phyloP scores from a whole-genome alignment of 1,140 invertebrate genomes.

The Augochlora pura region DNA sequence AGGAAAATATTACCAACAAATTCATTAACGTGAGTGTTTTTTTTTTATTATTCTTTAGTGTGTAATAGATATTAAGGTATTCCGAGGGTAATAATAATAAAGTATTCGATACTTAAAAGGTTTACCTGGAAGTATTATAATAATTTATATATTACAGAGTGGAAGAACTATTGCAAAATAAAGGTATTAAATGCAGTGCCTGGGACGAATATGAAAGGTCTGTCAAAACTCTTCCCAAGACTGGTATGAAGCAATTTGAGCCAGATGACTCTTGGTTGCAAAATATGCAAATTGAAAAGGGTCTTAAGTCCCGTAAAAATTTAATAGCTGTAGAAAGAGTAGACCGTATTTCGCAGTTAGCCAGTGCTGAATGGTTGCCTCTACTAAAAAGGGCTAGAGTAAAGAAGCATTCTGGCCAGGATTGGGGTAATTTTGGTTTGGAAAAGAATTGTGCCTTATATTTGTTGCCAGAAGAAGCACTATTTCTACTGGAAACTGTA shows the following conservation, averaged over 20 bases:
- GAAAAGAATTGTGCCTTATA: slow-evolving; percentile 78
- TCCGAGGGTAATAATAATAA: neutral
- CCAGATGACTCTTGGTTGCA: slow-evolving; percentile 83
- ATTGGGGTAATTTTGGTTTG: slow-evolving; percentile 82
- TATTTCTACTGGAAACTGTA: slow-evolving; percentile 84
- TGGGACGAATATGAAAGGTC: slow-evolving; percentile 73
- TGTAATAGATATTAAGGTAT: neutral
- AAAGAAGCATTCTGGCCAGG: slow-evolving; percentile 81
- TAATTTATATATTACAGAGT: slow-evolving; percentile 75
- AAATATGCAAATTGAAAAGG: slow-evolving; percentile 82
- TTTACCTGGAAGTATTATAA: neutral
- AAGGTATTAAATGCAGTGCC: slow-evolving; percentile 76
- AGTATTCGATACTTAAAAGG: no score
- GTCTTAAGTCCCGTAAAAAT: slow-evolving; percentile 80
- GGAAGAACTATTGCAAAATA: slow-evolving; percentile 78
- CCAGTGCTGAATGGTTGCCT: slow-evolving; percentile 82
- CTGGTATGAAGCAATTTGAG: slow-evolving; percentile 81
- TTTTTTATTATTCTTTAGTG: slow-evolving; percentile 2
- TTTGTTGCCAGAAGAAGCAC: slow-evolving; percentile 83
- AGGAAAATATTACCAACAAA: slow-evolving; percentile 34
- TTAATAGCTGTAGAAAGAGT: slow-evolving; percentile 82
- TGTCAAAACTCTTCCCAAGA: slow-evolving; percentile 78
- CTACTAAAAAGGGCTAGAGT: slow-evolving; percentile 82
- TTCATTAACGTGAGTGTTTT: slow-evolving; percentile 50
- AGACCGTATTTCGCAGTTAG: slow-evolving; percentile 81